Evolutionary conservation across 1,140 invertebrate genomes (phyloP), one percentile per base, ranked within the genome.

Genomic region (Brachystomella parvula): DNA sequence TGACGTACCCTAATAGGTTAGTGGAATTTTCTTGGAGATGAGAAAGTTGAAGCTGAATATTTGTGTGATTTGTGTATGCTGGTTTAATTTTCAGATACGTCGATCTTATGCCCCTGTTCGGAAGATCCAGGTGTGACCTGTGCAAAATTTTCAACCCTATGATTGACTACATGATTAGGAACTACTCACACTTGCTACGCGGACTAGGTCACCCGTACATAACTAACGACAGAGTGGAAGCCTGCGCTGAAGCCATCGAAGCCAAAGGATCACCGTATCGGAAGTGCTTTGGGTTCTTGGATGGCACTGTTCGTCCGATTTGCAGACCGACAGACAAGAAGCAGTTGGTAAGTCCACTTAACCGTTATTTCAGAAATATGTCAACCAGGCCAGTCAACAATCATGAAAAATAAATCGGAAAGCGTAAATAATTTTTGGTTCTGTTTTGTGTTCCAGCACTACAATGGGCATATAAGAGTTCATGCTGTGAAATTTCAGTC

Each of bases 401-500:
- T 44, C 9, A 44, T 44, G n/a, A 44, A 44, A n/a, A 12, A n/a
- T 12, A 44, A 44, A 44, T 44, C 39, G 9, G 39, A 44, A 44
- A 44, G 9, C 9, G n/a, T 9, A 53, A n/a, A 15, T 26, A 53
- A 15, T 9, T 9, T 53, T 53, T 53, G 6, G 24, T 6, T 26
- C 6, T 53, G 6, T 53, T 53, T 53, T 53, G 49, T 9, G 6
- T 60, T 56, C 12, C 53, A 60, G 58, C 30, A 28, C 29, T 60
- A 60, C 31, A 60, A 60, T 60, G 58, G 58, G 6, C 58, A 60
- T 29, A 60, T 15, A 24, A 17, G 58, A 9, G 30, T 29, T 31
- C 58, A 60, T 33, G 58, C 58, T 6, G 3, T 31, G 3, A 60
- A 60, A 31, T 60, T 60, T 24, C 58, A 60, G 29, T 60, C 58